Percentiles rank a stretch among this genome's conserved stretches.
Conservation (phyloP, 2,888 invertebrate species). For the Leistus spinibarbis region DNA sequence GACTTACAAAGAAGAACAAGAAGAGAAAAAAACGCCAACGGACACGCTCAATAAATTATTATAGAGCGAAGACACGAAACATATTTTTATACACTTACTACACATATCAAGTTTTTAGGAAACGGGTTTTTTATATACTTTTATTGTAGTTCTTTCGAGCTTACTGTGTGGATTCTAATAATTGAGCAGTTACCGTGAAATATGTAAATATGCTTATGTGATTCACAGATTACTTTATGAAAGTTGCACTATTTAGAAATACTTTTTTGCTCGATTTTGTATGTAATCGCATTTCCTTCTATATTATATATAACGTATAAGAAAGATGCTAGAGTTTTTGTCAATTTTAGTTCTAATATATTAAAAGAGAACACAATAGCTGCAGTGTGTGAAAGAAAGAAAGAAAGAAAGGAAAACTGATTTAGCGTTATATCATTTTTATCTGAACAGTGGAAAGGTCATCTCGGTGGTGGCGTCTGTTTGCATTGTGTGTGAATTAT, state of each 20-base stretch:
- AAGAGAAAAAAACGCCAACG: neutral
- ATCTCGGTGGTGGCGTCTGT: neutral
- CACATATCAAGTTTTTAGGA: neutral
- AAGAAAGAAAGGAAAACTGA: neutral
- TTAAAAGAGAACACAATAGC: too few relatives aligned
- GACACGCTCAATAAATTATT: neutral
- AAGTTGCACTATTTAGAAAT: too few relatives aligned
- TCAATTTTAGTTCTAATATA: too few relatives aligned
- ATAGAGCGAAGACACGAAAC: neutral
- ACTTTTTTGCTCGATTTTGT: too few relatives aligned
- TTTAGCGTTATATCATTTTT: neutral
- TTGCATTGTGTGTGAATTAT: neutral
- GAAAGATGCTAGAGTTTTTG: too few relatives aligned
- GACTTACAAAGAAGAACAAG: neutral
- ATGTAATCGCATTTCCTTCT: too few relatives aligned
- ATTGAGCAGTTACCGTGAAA: conserved; percentile 31
- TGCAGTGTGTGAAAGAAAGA: neutral
- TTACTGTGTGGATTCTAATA: conserved; percentile 11
- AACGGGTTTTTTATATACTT: neutral
- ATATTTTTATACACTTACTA: neutral
- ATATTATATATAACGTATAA: too few relatives aligned
- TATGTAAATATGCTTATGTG: conserved; percentile 29
- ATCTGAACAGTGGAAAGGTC: neutral
- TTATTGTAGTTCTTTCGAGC: neutral
- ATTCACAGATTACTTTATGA: too few relatives aligned